These are phyloP conservation scores for Zygogramma bicolorata DNA, from an alignment of 2,888 invertebrate genomes.

Conservation along the genomic window DNA sequence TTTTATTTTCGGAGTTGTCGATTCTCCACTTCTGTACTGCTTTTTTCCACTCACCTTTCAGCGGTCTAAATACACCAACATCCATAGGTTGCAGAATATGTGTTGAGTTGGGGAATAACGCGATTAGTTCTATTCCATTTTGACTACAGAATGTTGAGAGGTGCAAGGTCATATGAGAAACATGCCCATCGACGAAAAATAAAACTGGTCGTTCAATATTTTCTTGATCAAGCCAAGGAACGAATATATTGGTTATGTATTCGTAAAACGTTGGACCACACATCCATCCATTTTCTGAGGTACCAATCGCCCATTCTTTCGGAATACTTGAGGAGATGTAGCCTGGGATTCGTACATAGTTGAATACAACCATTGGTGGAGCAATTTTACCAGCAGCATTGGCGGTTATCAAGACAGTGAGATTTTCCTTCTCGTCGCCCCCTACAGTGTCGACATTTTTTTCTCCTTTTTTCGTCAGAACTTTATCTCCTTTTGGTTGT, in stretches of 20 bases:
- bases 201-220: neutral
- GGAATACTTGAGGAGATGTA: slow-evolving; percentile 40
- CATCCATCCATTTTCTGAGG: neutral
- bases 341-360: slow-evolving; percentile 52
- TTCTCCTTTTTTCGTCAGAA: neutral
- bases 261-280: neutral
- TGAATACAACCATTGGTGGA: slow-evolving; percentile 56
- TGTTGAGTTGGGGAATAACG: neutral
- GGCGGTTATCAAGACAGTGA: slow-evolving; percentile 52
- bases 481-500: neutral
- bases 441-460: neutral
- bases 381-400: slow-evolving; percentile 54
- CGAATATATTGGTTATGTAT: neutral
- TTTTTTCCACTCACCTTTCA: too few relatives aligned
- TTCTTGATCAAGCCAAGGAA: neutral
- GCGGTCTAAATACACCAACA: too few relatives aligned
- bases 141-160: neutral
- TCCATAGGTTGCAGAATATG: too few relatives aligned
- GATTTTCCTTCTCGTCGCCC: slow-evolving; percentile 47
- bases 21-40: too few relatives aligned
- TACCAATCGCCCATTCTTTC: slow-evolving; percentile 42
- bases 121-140: neutral
- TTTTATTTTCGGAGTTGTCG: neutral
- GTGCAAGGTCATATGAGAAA: neutral
- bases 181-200: neutral